Evolutionary conservation across 2,888 invertebrate species (phyloP).

Genomic region (Patella pellucida): DNA sequence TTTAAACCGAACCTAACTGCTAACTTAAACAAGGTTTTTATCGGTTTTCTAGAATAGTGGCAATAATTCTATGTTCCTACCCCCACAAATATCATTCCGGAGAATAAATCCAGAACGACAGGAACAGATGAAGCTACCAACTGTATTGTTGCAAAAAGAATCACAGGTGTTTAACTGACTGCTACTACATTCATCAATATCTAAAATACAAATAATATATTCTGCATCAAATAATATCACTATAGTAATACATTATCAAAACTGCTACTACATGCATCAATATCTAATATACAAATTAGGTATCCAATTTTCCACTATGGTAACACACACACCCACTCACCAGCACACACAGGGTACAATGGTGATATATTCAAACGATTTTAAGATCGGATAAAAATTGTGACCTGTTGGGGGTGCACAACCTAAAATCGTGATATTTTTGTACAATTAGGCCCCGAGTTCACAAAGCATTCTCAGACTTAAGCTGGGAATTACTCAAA

Average conservation of each 20-base stretch:
- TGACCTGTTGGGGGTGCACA: neutral
- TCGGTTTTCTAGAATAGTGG: too few relatives aligned
- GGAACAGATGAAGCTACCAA: constrained; percentile 21
- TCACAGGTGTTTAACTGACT: constrained; percentile 15
- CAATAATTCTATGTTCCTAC: neutral
- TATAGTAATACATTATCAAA: too few relatives aligned
- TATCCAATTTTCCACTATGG: too few relatives aligned
- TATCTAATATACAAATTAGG: too few relatives aligned
- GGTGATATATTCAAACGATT: neutral
- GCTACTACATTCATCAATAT: constrained; percentile 24
- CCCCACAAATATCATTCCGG: neutral
- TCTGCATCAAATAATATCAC: neutral
- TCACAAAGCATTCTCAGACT: too few relatives aligned
- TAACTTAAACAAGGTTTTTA: too few relatives aligned
- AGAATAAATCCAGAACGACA: constrained; percentile 14
- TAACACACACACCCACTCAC: too few relatives aligned
- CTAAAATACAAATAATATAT: neutral
- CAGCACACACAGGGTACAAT: neutral
- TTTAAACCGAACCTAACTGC: too few relatives aligned
- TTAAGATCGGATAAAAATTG: neutral
- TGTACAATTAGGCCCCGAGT: too few relatives aligned
- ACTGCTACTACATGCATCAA: neutral
- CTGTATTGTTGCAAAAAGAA: constrained; percentile 15
- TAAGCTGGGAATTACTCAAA: too few relatives aligned
- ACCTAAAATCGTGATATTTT: too few relatives aligned